phyloP scores from a whole-genome alignment of 1,140 invertebrate genomes.

The Dysdera silvatica region DNA sequence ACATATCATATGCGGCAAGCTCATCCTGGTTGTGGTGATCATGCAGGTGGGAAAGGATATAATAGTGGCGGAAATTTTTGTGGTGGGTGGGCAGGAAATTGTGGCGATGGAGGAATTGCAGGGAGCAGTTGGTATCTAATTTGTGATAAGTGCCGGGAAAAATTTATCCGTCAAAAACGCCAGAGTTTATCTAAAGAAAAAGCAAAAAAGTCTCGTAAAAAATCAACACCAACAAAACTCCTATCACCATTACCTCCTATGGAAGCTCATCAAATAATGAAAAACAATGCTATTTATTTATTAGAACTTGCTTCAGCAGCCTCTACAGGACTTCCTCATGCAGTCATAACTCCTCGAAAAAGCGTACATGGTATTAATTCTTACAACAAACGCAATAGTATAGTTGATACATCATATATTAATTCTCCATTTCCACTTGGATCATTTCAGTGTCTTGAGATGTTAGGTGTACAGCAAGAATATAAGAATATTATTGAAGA shows the following conservation, averaged over 20 bases:
- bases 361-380: neutral
- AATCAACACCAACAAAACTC: conserved; percentile 36
- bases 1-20: conserved; percentile 83
- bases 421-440: conserved; percentile 38
- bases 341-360: conserved; percentile 18
- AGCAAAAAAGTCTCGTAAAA: conserved; percentile 40
- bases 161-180: conserved; percentile 57
- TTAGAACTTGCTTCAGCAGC: conserved; percentile 73
- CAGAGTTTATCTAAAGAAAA: conserved; percentile 42
- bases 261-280: conserved; percentile 71
- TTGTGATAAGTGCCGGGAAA: conserved; percentile 79
- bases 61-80: conserved; percentile 76
- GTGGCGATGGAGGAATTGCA: conserved; percentile 74
- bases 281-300: conserved; percentile 89
- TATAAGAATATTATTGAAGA: conserved; percentile 36
- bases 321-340: conserved; percentile 22
- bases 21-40: conserved; percentile 81
- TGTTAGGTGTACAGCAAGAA: conserved; percentile 52
- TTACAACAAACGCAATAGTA: conserved; percentile 28
- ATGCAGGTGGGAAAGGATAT: conserved; percentile 78
- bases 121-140: conserved; percentile 84
- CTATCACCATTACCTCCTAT: conserved; percentile 40
- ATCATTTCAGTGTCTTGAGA: conserved; percentile 63
- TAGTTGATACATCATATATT: conserved; percentile 21
- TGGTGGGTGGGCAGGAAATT: conserved; percentile 77